phyloP scores from a whole-genome alignment of 2,797 vertebrate genomes.

The Lophius americanus region DNA sequence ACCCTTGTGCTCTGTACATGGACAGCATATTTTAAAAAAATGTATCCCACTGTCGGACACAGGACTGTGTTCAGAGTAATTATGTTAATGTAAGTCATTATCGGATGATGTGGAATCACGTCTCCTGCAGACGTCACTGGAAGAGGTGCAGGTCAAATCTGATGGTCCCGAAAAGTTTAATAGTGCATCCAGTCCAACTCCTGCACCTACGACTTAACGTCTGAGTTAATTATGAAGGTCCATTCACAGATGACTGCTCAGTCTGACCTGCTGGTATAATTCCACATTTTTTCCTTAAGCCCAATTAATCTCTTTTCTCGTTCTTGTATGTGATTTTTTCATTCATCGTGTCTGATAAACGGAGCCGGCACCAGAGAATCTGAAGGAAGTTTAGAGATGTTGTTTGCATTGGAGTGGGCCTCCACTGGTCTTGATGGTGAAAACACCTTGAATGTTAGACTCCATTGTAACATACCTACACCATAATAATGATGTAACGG shows the following conservation, averaged over 20 bases:
- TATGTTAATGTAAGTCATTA: no score
- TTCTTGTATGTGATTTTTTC: slow-evolving; percentile 12
- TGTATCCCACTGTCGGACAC: not conserved
- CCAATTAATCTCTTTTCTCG: slow-evolving; percentile 1
- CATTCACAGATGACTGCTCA: slow-evolving; percentile 1
- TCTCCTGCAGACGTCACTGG: not conserved
- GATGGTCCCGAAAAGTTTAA: not conserved
- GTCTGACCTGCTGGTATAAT: slow-evolving; percentile 39
- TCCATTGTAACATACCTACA: not conserved
- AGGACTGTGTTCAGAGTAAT: not conserved
- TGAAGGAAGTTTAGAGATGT: slow-evolving; percentile 1
- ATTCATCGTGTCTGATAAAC: not conserved
- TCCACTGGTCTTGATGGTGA: not conserved
- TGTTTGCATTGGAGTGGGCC: not conserved
- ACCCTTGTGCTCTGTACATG: slow-evolving; percentile 21
- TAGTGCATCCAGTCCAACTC: not conserved
- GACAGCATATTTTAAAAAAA: slow-evolving; percentile 46
- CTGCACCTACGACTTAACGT: no score
- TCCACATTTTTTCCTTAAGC: slow-evolving; percentile 37
- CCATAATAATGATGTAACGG: not conserved
- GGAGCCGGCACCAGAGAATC: not conserved
- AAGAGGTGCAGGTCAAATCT: not conserved
- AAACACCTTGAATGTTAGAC: not conserved
- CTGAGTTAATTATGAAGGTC: not conserved
- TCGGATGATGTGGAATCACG: no score